phyloP scores from a whole-genome alignment of 2,888 invertebrate species.

The Melanostoma mellinum region DNA sequence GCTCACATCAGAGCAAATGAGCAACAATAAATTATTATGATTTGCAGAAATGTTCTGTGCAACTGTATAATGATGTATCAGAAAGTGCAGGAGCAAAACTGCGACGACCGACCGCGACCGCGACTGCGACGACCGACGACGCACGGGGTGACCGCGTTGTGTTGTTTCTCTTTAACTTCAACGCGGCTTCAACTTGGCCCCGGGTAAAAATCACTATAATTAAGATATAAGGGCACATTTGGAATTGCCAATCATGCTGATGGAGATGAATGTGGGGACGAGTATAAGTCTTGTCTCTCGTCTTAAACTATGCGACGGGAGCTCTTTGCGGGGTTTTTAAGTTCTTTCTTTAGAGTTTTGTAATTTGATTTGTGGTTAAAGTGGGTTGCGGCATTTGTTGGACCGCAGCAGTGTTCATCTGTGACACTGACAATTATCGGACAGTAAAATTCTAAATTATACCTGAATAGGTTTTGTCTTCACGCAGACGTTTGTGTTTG shows the following conservation, averaged over 20 bases:
- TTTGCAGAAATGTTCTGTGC: conserved; percentile 78
- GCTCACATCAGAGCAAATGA: conserved; percentile 76
- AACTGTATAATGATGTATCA: conserved; percentile 80
- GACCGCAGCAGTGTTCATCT: conserved; percentile 38
- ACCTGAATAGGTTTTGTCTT: conserved; percentile 40
- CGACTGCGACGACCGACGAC: conserved; percentile 13
- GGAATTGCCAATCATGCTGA: conserved; percentile 76
- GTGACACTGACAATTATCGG: conserved; percentile 72
- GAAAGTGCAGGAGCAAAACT: conserved; percentile 62
- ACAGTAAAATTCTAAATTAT: conserved; percentile 70
- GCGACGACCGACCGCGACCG: conserved; percentile 7
- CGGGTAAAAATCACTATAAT: conserved; percentile 79
- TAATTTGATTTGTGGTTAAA: conserved; percentile 29
- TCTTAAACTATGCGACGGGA: background rate
- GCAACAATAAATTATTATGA: conserved; percentile 80
- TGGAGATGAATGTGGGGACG: conserved; percentile 64
- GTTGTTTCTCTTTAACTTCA: background rate
- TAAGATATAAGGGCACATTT: conserved; percentile 79
- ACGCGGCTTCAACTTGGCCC: conserved; percentile 47
- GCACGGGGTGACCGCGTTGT: background rate
- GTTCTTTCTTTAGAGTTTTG: background rate
- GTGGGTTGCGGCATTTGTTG: background rate
- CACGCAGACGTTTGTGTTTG: background rate
- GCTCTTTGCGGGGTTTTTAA: conserved; percentile 12
- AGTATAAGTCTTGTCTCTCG: background rate